Evolutionary conservation across 2,113 vertebrate species (phyloP).

Genomic region (Tilapia sparmanii): DNA sequence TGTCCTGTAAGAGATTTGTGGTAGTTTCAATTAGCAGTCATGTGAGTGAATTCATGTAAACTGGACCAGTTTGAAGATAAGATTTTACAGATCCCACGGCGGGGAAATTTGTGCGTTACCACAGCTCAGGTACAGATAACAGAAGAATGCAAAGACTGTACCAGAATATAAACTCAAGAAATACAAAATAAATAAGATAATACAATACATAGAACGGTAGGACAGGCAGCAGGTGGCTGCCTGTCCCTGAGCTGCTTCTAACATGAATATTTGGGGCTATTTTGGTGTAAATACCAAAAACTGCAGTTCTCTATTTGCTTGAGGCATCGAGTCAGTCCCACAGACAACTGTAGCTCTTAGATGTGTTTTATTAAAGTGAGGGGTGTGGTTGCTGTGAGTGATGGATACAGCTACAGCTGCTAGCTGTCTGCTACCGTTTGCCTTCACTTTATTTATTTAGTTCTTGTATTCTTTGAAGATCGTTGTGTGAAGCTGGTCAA

Average conservation of each 20-base stretch:
- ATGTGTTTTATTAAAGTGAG: not conserved
- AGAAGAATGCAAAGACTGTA: not conserved
- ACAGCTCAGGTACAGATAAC: not conserved
- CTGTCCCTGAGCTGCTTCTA: too few relatives aligned
- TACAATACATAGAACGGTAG: not conserved
- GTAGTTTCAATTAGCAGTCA: not conserved
- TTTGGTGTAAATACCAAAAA: not conserved
- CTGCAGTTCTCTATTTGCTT: fast-evolving
- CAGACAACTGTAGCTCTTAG: not conserved
- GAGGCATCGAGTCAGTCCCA: not conserved
- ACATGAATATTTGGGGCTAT: not conserved
- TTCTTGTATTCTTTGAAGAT: not conserved
- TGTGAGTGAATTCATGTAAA: not conserved
- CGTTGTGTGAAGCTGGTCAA: fast-evolving
- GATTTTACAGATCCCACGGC: not conserved
- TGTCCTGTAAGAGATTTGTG: fast-evolving
- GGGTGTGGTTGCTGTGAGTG: not conserved
- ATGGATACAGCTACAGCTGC: not conserved
- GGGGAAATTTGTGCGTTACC: not conserved
- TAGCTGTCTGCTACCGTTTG: not conserved
- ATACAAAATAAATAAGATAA: not conserved
- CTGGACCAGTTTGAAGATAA: not conserved
- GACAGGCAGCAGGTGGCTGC: not conserved
- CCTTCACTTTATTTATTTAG: not conserved
- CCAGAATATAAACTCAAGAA: not conserved